Base-by-base conservation (phyloP, 2,888 invertebrate species). In the Drosophila phalerata region DNA sequence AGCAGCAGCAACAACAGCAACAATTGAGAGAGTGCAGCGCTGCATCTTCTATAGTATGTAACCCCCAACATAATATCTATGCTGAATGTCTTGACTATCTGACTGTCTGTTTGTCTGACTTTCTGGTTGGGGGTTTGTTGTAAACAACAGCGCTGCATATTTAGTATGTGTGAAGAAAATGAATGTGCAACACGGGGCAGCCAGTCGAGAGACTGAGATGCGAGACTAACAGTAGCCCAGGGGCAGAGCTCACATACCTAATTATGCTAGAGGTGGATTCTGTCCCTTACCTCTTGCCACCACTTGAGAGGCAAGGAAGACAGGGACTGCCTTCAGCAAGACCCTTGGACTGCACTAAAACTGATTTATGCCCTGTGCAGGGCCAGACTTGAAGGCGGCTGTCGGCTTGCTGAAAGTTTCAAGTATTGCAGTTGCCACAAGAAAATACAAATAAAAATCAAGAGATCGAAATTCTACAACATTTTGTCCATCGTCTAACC, bases 91-190 rank as follows among this genome's bases (percentile, higher is more conserved):
- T 52, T 45, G 52, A 10, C 17, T 37, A 11, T 32, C 42, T 43
- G 42, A 25, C 17, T 10, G 61, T 13, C 61, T 37, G 34, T 11
- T 8, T 11, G 56, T 43, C 19, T 34, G 51, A 13, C 17, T 15
- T 25, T 51, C 34, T 22, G 52, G 22, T n/a, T 43, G 42, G 51
- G 71, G 67, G 81, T 67, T 67, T 78, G 76, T 77, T 86, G 90
- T 89, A 89, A 89, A 89, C 90, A 89, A 81, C 52, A 51, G 47
- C 52, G 77, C 77, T 75, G 81, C 88, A 84, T 90, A 90, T 89
- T 89, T 89, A 90, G 90, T 89, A 86, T 64, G 89, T 89, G 90
- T 81, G 79, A 88, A 76, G 58, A 62, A 86, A 86, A 89, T 87
- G 70, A 85, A 85, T 85, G 89, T 85, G 78, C 70, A 64, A 62